Evolutionary conservation across 2,797 vertebrate species (phyloP).

Genomic region (Margarornis squamiger): DNA sequence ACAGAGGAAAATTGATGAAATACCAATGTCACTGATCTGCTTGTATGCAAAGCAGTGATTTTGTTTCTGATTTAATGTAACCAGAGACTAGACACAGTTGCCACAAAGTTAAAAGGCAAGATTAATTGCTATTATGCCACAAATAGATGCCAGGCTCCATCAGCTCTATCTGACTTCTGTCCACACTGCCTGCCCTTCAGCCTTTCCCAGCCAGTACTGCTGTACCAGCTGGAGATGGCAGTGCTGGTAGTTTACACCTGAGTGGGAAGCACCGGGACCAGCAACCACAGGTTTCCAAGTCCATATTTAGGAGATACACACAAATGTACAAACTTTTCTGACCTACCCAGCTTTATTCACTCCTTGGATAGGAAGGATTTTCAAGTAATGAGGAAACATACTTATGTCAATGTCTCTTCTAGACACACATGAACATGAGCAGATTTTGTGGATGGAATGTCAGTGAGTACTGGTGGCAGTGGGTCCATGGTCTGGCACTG

Average conservation of each 20-base stretch:
- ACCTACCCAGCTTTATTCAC: background rate
- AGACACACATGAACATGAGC: accelerated
- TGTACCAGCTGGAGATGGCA: background rate
- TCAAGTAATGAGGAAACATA: background rate
- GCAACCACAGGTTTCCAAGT: background rate
- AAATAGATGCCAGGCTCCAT: background rate
- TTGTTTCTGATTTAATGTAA: background rate
- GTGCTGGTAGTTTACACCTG: background rate
- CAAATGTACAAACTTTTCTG: background rate
- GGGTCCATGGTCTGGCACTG: accelerated
- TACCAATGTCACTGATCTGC: background rate
- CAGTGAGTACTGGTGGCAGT: background rate
- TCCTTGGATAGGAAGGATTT: background rate
- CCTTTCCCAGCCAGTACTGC: background rate
- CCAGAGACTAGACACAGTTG: background rate
- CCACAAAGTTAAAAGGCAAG: background rate
- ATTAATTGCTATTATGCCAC: background rate
- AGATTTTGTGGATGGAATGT: background rate
- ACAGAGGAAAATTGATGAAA: background rate
- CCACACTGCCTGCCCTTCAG: background rate
- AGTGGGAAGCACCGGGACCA: background rate
- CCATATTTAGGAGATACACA: background rate
- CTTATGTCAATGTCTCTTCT: background rate
- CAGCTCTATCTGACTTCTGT: background rate
- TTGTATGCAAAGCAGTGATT: background rate